A percentile compares a stretch with the other conserved stretches of the same genome.
Conservation (phyloP, 2,888 invertebrate genomes). For the Ceramica pisi region DNA sequence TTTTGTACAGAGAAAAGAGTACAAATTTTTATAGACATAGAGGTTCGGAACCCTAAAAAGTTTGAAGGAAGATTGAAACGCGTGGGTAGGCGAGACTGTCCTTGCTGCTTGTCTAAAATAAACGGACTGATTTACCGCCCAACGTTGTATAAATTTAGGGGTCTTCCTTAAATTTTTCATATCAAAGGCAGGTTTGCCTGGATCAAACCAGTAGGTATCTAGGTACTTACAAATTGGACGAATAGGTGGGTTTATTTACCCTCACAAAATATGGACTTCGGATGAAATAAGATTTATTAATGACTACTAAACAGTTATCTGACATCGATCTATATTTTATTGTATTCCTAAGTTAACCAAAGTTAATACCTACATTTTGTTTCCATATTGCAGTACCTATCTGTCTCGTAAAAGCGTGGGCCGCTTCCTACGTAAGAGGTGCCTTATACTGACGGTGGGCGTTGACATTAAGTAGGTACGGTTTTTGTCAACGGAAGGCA, state of each 20-base stretch:
- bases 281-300: slow-evolving; percentile 43
- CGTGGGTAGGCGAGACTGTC: no score
- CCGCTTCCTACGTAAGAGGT: slow-evolving; percentile 77
- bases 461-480: slow-evolving; percentile 85
- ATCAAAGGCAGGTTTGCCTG: not conserved
- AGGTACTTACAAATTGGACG: not conserved
- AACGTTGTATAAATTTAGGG: not conserved
- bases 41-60: no score
- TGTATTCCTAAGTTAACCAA: slow-evolving; percentile 35
- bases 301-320: slow-evolving; percentile 31
- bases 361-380: slow-evolving; percentile 59
- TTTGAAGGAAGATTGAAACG: no score
- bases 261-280: slow-evolving; percentile 6
- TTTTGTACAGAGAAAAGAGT: no score
- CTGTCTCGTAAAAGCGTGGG: slow-evolving; percentile 78
- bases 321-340: slow-evolving; percentile 28
- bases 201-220: not conserved
- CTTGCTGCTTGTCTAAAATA: no score
- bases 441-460: slow-evolving; percentile 82
- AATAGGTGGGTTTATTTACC: not conserved
- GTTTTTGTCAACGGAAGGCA: slow-evolving; percentile 86
- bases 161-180: not conserved
- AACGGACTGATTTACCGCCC: no score
- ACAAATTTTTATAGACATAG: no score
- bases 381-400: slow-evolving; percentile 70